A percentile compares a stretch with the other conserved stretches of the same genome.
Evolutionary conservation across 2,113 vertebrate genomes (phyloP).

Genomic region (Australoheros scitulus): DNA sequence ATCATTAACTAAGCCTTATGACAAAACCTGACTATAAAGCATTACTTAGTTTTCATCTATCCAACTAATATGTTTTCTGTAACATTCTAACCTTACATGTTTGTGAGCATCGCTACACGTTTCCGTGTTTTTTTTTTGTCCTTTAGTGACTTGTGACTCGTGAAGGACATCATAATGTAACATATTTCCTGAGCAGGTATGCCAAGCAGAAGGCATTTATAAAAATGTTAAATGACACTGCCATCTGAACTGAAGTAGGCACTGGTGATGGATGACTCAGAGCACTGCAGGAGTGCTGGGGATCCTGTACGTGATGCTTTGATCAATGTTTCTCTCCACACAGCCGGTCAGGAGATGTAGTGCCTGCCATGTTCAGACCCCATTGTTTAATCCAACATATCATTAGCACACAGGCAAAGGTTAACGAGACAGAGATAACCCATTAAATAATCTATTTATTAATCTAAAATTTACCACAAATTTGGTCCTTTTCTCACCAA

Average conservation of each 20-base stretch:
- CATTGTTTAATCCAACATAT: constrained; percentile 59
- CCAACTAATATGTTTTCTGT: neutral
- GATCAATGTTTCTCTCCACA: constrained; percentile 61
- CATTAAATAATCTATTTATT: constrained; percentile 59
- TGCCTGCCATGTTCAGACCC: constrained; percentile 32
- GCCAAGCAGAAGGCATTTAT: constrained; percentile 48
- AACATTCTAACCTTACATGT: neutral
- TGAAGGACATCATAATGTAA: constrained; percentile 42
- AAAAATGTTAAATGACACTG: constrained; percentile 59
- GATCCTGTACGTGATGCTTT: constrained; percentile 52
- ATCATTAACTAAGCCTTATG: neutral
- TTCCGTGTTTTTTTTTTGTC: neutral
- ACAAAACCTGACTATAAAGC: neutral
- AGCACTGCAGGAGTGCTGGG: constrained; percentile 35
- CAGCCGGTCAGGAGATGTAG: constrained; percentile 50
- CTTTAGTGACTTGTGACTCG: neutral
- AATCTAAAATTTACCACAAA: constrained; percentile 10
- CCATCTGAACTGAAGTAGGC: constrained; percentile 29
- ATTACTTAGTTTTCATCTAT: neutral
- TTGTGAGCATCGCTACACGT: neutral
- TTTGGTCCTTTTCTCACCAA: constrained; percentile 10
- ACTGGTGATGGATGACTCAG: constrained; percentile 53
- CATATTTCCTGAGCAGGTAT: constrained; percentile 26
- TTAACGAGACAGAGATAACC: constrained; percentile 63
- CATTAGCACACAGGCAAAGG: constrained; percentile 60